phyloP scores from a whole-genome alignment of 2,797 vertebrate genomes.

The Melopsittacus undulatus region DNA sequence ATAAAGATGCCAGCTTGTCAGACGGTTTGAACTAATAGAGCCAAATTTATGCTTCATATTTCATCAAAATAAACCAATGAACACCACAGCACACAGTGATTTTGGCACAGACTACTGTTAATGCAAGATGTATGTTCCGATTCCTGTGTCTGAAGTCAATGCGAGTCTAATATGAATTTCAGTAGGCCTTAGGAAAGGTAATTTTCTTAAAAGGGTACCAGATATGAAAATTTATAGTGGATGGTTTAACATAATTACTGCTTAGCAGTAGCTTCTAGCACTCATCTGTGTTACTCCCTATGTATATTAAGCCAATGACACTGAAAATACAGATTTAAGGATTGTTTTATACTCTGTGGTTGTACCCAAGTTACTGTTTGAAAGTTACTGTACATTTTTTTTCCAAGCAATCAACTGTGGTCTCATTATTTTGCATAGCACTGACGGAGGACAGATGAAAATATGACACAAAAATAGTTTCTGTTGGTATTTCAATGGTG shows the following conservation, averaged over 20 bases:
- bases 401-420: not conserved
- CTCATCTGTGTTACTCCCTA: not conserved
- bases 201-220: not conserved
- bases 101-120: not conserved
- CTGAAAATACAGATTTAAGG: not conserved
- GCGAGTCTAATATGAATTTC: not conserved
- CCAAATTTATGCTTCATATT: not conserved
- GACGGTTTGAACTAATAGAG: not conserved
- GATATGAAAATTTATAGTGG: not conserved
- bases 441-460: not conserved
- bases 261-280: not conserved
- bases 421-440: not conserved
- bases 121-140: not conserved
- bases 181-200: not conserved
- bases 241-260: not conserved
- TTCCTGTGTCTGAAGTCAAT: not conserved
- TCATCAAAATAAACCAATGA: slow-evolving; percentile 4
- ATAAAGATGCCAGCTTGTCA: not conserved
- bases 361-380: not conserved
- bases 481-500: not conserved
- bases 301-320: not conserved
- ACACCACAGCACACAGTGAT: not conserved
- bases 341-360: not conserved
- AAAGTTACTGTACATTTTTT: not conserved
- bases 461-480: not conserved